These are phyloP conservation scores for Cylloceria caligata DNA, from an alignment of 2,888 invertebrate species.

Conservation along the genomic window DNA sequence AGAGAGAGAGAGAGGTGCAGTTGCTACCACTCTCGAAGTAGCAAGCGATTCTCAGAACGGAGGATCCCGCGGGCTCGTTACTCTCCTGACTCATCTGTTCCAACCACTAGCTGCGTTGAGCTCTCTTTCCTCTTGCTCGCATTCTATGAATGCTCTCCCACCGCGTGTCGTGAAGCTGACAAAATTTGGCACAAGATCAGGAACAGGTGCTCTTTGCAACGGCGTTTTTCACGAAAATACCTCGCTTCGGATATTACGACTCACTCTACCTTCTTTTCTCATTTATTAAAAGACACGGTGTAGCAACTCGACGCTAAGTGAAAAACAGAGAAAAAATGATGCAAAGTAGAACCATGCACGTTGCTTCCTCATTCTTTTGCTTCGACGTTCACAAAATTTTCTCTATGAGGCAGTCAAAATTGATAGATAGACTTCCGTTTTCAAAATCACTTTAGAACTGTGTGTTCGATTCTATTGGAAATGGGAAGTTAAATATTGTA, in stretches of 20 bases:
- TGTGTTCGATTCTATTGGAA: too few species aligned
- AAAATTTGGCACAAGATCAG: constrained; percentile 59
- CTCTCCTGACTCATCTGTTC: constrained; percentile 52
- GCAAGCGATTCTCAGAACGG: constrained; percentile 48
- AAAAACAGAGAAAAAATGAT: too few species aligned
- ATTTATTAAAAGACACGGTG: too few species aligned
- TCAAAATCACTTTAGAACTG: too few species aligned
- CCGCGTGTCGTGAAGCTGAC: constrained; percentile 17
- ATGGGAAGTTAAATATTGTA: too few species aligned
- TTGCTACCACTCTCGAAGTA: not conserved
- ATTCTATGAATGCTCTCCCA: constrained; percentile 12
- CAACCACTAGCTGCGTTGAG: constrained; percentile 5
- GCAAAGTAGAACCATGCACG: too few species aligned
- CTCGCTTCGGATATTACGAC: constrained; percentile 12
- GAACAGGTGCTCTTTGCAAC: constrained; percentile 55
- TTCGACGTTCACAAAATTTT: too few species aligned
- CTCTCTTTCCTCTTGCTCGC: not conserved
- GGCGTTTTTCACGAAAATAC: constrained; percentile 26
- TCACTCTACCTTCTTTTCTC: not conserved
- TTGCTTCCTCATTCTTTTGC: too few species aligned
- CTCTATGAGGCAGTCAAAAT: too few species aligned
- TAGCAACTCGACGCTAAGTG: too few species aligned
- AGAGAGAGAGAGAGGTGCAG: not conserved
- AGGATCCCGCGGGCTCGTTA: constrained; percentile 56
- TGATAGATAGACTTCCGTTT: too few species aligned